These are phyloP conservation scores for Puma concolor DNA, from an alignment of 2,113 vertebrate species.

Conservation along the genomic window DNA sequence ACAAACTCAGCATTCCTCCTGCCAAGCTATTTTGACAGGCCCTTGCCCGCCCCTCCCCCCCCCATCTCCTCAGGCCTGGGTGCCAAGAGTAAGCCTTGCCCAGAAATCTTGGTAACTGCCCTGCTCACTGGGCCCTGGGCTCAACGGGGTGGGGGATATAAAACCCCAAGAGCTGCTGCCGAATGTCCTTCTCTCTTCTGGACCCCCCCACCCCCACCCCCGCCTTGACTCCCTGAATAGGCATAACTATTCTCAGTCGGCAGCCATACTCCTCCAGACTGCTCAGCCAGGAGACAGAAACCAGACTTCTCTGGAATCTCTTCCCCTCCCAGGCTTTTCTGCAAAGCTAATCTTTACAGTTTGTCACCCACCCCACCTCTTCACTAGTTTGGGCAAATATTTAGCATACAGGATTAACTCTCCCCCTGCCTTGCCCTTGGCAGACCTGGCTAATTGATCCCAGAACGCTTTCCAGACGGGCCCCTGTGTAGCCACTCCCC, in stretches of 20 bases:
- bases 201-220: too few relatives aligned
- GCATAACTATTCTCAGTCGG: neutral
- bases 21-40: neutral
- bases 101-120: neutral
- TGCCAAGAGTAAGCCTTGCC: conserved; percentile 36
- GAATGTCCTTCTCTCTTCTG: neutral
- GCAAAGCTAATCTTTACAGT: neutral
- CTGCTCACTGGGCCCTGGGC: neutral
- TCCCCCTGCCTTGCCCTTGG: neutral
- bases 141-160: neutral
- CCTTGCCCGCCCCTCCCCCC: neutral
- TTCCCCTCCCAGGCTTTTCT: neutral
- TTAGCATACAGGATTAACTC: neutral
- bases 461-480: neutral
- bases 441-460: neutral
- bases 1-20: neutral
- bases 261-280: neutral
- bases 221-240: neutral
- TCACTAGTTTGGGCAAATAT: neutral
- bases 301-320: neutral
- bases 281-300: neutral
- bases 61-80: neutral
- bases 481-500: neutral
- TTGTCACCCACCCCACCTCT: neutral
- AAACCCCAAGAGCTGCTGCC: neutral